Conservation (phyloP, 2,797 vertebrate species). For the Holocentrus rufus region DNA sequence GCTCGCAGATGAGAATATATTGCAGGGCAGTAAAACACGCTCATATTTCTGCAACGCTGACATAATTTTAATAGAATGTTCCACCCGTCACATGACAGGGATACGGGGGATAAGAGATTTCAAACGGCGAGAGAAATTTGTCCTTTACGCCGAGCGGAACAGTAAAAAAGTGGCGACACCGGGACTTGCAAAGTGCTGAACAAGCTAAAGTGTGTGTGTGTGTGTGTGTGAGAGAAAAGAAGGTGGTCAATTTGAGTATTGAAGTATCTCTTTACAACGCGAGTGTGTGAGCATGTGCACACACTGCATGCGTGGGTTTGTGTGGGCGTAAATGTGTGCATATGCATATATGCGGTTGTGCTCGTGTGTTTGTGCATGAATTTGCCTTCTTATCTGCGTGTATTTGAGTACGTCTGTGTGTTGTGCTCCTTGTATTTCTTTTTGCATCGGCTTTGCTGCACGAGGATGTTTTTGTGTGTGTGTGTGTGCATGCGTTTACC, state of each 20-base stretch:
- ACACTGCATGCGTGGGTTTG: constrained; percentile 2
- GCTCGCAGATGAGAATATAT: constrained; percentile 53
- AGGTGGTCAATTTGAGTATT: not conserved
- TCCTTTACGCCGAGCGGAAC: constrained; percentile 55
- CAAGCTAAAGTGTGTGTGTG: constrained; percentile 39
- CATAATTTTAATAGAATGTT: constrained; percentile 72
- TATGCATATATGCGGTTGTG: not conserved
- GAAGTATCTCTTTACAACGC: not conserved
- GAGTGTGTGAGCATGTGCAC: not conserved
- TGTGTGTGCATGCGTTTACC: not conserved
- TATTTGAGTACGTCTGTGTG: not conserved
- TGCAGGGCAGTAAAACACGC: constrained; percentile 54
- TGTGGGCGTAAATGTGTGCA: not conserved
- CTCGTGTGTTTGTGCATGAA: not conserved
- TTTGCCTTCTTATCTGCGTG: not conserved
- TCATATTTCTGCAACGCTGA: constrained; percentile 67
- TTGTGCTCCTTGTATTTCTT: no score
- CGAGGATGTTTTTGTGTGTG: not conserved
- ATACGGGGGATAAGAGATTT: constrained; percentile 59
- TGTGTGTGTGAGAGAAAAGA: not conserved
- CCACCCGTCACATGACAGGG: constrained; percentile 38
- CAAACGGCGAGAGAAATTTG: constrained; percentile 54
- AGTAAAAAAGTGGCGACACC: constrained; percentile 19
- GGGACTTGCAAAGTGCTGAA: constrained; percentile 57
- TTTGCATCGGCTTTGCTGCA: not conserved